phyloP scores from a whole-genome alignment of 2,888 invertebrate genomes.

The Eupithecia abbreviata region DNA sequence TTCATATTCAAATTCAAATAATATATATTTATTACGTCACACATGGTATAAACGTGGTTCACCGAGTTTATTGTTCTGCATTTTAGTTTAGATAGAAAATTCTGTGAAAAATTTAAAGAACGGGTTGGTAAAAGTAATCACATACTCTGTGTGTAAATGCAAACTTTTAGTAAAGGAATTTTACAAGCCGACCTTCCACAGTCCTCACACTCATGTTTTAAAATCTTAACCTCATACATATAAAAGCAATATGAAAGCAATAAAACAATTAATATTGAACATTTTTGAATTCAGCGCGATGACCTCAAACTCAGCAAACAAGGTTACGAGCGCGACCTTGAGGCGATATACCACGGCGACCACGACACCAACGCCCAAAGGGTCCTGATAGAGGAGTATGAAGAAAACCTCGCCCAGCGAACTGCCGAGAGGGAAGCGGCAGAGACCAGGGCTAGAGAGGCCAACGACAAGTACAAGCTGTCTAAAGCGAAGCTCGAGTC shows the following conservation, averaged over 20 bases:
- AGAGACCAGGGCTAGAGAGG: conserved; percentile 75
- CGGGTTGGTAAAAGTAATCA: too few relatives aligned
- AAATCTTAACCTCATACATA: not conserved
- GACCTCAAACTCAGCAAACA: conserved; percentile 65
- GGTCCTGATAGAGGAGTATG: conserved; percentile 83
- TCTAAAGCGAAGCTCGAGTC: conserved; percentile 75
- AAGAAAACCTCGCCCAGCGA: conserved; percentile 78
- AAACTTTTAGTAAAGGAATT: too few relatives aligned
- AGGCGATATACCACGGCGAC: conserved; percentile 82
- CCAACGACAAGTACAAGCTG: conserved; percentile 75
- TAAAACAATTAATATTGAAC: conserved; percentile 27
- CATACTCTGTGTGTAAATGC: too few relatives aligned
- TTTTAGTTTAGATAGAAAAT: too few relatives aligned
- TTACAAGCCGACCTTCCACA: too few relatives aligned
- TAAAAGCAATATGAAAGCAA: not conserved
- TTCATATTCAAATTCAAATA: too few relatives aligned
- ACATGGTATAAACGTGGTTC: too few relatives aligned
- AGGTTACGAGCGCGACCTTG: conserved; percentile 79
- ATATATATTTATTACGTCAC: too few relatives aligned
- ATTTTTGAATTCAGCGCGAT: conserved; percentile 58
- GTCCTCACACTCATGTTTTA: too few relatives aligned
- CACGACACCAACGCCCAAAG: conserved; percentile 86
- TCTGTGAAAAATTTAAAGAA: too few relatives aligned
- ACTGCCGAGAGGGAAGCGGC: conserved; percentile 79
- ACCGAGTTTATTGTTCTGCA: too few relatives aligned